A percentile compares a stretch with the other conserved stretches of the same genome.
Conservation (phyloP, 2,888 invertebrate genomes). For the Hartigia nigra region DNA sequence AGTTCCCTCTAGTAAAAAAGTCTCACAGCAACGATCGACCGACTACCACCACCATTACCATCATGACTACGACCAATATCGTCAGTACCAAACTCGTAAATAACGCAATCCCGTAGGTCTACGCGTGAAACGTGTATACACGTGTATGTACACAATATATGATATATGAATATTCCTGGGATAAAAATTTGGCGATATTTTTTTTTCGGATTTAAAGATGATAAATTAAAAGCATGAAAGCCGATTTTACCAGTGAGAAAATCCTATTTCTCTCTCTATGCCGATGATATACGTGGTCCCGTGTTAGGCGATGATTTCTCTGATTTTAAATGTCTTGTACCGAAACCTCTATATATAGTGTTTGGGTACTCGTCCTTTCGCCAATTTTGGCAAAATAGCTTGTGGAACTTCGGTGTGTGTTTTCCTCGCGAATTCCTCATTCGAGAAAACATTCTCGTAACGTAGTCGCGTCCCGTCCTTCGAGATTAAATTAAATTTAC, state of each 20-base stretch:
- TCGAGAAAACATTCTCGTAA: neutral
- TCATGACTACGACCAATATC: neutral
- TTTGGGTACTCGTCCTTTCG: neutral
- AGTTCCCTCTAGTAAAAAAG: neutral
- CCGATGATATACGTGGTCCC: too few relatives aligned
- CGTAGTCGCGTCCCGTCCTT: neutral
- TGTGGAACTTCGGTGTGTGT: neutral
- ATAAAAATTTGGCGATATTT: neutral
- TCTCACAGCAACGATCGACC: neutral
- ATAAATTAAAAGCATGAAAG: neutral
- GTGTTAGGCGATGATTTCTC: neutral
- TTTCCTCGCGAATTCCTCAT: neutral
- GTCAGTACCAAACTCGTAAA: neutral
- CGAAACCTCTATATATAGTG: neutral
- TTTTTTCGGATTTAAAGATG: neutral
- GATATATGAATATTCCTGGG: neutral
- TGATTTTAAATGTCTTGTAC: neutral
- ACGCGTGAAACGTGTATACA: neutral
- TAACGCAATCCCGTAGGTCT: neutral
- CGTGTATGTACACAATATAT: neutral
- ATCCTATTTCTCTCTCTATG: neutral
- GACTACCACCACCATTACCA: neutral
- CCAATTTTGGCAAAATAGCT: neutral
- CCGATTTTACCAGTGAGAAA: neutral
- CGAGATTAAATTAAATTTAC: neutral